A percentile compares a stretch with the other conserved stretches of the same genome.
These are phyloP conservation scores for Chitala chitala DNA, from an alignment of 2,113 vertebrate genomes.

Conservation along the genomic window DNA sequence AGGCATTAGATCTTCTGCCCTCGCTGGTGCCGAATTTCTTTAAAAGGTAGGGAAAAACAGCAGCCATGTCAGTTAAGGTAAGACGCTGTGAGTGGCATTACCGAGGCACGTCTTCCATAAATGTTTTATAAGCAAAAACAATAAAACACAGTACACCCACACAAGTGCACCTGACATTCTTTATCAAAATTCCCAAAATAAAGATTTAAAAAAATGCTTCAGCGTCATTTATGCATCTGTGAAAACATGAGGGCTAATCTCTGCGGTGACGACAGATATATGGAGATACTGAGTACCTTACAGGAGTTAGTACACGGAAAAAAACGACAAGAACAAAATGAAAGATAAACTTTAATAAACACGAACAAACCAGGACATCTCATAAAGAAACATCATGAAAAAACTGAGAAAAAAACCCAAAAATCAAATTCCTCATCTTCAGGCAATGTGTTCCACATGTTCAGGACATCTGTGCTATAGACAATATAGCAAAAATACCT, in stretches of 20 bases:
- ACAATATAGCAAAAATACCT: neutral
- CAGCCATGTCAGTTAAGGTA: no score
- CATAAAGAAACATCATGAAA: neutral
- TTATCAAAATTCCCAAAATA: neutral
- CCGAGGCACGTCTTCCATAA: neutral
- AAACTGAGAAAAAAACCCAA: neutral
- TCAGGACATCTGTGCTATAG: neutral
- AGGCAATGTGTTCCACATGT: neutral
- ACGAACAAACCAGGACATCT: neutral
- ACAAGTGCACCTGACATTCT: neutral
- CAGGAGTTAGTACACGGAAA: neutral
- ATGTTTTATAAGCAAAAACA: neutral
- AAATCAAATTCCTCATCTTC: neutral
- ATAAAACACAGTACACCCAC: neutral
- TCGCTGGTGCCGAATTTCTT: no score
- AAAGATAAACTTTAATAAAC: slow-evolving; percentile 17
- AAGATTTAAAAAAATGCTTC: neutral
- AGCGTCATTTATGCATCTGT: slow-evolving; percentile 1
- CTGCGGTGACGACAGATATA: slow-evolving; percentile 21
- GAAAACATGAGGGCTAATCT: slow-evolving; percentile 4
- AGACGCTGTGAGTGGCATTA: neutral
- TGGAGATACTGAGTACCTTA: slow-evolving; percentile 18
- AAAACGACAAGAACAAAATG: neutral
- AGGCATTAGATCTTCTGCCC: no score
- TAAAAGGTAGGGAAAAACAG: no score